A percentile compares a stretch with the other conserved stretches of the same genome.
Conservation (phyloP, 2,888 invertebrate genomes). For the Drosophila gaucha region DNA sequence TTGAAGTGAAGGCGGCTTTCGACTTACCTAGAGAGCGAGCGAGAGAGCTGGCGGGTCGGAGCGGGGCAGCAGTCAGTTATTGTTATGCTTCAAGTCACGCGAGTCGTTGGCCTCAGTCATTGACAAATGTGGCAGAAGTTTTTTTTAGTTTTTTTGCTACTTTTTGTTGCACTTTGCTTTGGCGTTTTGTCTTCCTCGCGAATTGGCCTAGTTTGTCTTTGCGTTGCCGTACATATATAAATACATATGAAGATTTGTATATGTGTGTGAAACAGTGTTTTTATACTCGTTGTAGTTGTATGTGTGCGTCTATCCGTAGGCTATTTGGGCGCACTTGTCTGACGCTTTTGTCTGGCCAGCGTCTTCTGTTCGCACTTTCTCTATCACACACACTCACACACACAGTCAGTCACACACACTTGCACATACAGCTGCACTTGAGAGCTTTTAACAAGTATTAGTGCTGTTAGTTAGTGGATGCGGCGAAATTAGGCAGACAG, state of each 20-base stretch:
- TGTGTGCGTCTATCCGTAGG: slow-evolving; percentile 36
- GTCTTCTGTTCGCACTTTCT: slow-evolving; percentile 31
- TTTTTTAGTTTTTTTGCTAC: slow-evolving; percentile 37
- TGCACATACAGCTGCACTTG: slow-evolving; percentile 57
- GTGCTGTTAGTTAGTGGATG: slow-evolving; percentile 57
- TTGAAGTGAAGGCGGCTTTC: slow-evolving; percentile 54
- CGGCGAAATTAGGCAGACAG: slow-evolving; percentile 59
- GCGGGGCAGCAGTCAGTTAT: slow-evolving; percentile 24
- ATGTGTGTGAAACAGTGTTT: slow-evolving; percentile 5
- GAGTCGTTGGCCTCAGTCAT: slow-evolving; percentile 71
- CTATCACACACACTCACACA: slow-evolving; percentile 1
- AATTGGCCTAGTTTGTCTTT: slow-evolving; percentile 75
- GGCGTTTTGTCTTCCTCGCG: slow-evolving; percentile 49
- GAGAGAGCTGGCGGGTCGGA: background rate
- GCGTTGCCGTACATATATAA: slow-evolving; percentile 37
- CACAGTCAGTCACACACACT: slow-evolving; percentile 6
- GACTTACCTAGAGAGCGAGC: slow-evolving; percentile 41
- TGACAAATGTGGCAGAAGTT: slow-evolving; percentile 68
- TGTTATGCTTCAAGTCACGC: slow-evolving; percentile 62
- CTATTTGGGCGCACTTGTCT: slow-evolving; percentile 59
- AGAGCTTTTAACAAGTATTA: slow-evolving; percentile 61
- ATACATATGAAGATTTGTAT: slow-evolving; percentile 9
- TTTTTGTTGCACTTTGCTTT: slow-evolving; percentile 50
- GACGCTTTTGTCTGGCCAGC: slow-evolving; percentile 56
- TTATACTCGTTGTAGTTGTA: background rate